Conservation (phyloP, 1,140 invertebrate genomes). For the Hermetia illucens region DNA sequence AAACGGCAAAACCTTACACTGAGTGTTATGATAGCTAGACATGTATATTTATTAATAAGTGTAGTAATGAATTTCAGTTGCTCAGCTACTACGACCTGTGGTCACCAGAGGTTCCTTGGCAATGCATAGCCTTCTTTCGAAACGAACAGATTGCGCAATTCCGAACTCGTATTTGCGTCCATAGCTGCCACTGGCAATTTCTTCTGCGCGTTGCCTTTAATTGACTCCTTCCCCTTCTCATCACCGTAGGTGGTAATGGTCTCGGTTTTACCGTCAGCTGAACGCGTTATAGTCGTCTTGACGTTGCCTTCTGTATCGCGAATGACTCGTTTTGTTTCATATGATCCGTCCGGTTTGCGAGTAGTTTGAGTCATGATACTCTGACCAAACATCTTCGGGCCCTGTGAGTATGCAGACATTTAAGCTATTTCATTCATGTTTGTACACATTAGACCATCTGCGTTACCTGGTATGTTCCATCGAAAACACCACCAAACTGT, state of each 20-base stretch:
- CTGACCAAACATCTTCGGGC: constrained; percentile 29
- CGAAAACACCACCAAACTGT: constrained; percentile 22
- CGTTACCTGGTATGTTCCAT: constrained; percentile 22
- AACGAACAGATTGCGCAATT: constrained; percentile 27
- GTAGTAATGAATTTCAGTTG: too few relatives aligned
- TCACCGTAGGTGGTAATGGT: constrained; percentile 13
- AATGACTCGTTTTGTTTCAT: constrained; percentile 24
- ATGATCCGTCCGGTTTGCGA: constrained; percentile 26
- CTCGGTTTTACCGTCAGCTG: constrained; percentile 19
- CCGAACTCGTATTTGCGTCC: too few relatives aligned
- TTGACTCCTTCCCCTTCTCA: neutral
- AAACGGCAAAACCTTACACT: too few relatives aligned
- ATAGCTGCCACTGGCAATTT: too few relatives aligned
- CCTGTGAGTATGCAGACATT: constrained; percentile 7
- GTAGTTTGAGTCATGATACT: constrained; percentile 28
- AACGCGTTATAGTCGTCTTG: constrained; percentile 26
- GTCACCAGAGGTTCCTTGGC: constrained; percentile 30
- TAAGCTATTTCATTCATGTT: neutral
- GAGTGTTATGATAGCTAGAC: too few relatives aligned
- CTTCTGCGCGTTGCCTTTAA: too few relatives aligned
- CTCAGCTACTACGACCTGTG: too few relatives aligned
- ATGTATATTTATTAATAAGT: too few relatives aligned
- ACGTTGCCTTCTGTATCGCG: constrained; percentile 22
- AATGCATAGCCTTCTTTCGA: constrained; percentile 31
- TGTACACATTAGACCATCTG: neutral